These are phyloP conservation scores for Oophaga sylvatica DNA, from an alignment of 2,797 vertebrate species.

Conservation along the genomic window DNA sequence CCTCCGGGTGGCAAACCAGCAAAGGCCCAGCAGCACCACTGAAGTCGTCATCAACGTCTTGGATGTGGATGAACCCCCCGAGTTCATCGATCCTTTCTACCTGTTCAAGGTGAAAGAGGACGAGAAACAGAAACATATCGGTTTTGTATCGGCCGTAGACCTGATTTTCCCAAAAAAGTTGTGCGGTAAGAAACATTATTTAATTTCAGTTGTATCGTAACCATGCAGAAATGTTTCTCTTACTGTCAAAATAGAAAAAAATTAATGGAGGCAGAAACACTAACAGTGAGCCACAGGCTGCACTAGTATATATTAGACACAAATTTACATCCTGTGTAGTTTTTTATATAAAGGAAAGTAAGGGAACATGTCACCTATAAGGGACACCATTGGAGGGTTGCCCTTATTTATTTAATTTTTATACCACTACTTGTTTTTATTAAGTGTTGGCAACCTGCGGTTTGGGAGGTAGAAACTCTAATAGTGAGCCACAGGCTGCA, in stretches of 20 bases:
- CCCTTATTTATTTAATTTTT: too few species aligned
- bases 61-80: constrained; percentile 89
- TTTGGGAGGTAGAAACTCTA: too few species aligned
- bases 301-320: too few species aligned
- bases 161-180: constrained; percentile 74
- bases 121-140: constrained; percentile 66
- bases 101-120: constrained; percentile 83
- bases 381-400: too few species aligned
- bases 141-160: constrained; percentile 79
- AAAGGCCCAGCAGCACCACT: constrained; percentile 69
- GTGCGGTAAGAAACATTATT: constrained; percentile 76
- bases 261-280: background rate
- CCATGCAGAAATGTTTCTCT: background rate
- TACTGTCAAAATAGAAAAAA: background rate
- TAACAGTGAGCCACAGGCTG: too few species aligned
- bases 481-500: too few species aligned
- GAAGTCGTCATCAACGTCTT: constrained; percentile 78
- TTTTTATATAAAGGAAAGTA: too few species aligned
- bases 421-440: too few species aligned
- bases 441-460: too few species aligned
- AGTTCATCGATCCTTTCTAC: constrained; percentile 78
- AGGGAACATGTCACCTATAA: too few species aligned
- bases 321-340: too few species aligned
- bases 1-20: constrained; percentile 69
- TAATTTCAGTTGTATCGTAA: background rate